These are phyloP conservation scores for Sinodicranocentrus sp. DNA, from an alignment of 2,888 invertebrate genomes.

Conservation along the genomic window DNA sequence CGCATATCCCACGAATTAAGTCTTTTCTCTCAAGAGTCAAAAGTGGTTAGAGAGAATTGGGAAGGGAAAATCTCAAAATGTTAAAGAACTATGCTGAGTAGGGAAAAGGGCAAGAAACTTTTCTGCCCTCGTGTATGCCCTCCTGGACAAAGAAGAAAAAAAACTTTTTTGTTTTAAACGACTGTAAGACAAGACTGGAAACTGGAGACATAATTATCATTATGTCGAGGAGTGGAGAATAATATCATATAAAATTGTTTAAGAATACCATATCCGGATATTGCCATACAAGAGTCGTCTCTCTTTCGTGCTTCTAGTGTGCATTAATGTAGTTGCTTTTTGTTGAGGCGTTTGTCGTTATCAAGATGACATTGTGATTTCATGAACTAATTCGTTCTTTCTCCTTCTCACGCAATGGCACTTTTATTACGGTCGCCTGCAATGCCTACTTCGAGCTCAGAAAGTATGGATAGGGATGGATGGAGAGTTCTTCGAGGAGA, in stretches of 20 bases:
- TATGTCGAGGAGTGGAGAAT: background rate
- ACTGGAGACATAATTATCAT: slow-evolving; percentile 54
- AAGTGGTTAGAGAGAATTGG: background rate
- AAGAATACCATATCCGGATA: slow-evolving; percentile 36
- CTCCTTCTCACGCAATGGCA: slow-evolving; percentile 61
- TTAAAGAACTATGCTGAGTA: slow-evolving; percentile 18
- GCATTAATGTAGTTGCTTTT: background rate
- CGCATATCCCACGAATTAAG: background rate
- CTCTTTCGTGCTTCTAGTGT: background rate
- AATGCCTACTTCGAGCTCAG: background rate
- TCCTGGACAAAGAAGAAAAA: slow-evolving; percentile 24
- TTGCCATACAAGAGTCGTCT: slow-evolving; percentile 2
- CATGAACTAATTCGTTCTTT: slow-evolving; percentile 63
- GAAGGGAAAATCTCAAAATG: slow-evolving; percentile 8
- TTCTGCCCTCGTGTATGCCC: background rate
- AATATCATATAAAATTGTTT: slow-evolving; percentile 14
- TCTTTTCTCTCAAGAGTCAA: background rate
- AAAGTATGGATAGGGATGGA: slow-evolving; percentile 21
- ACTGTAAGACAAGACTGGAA: slow-evolving; percentile 45
- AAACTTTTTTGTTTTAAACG: slow-evolving; percentile 23
- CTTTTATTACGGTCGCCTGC: slow-evolving; percentile 32
- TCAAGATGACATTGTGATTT: slow-evolving; percentile 69
- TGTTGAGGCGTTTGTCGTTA: slow-evolving; percentile 43
- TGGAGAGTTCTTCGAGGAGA: background rate
- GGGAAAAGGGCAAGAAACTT: slow-evolving; percentile 43